Conservation (phyloP, 2,888 invertebrate species). For the Clitarchus hookeri region DNA sequence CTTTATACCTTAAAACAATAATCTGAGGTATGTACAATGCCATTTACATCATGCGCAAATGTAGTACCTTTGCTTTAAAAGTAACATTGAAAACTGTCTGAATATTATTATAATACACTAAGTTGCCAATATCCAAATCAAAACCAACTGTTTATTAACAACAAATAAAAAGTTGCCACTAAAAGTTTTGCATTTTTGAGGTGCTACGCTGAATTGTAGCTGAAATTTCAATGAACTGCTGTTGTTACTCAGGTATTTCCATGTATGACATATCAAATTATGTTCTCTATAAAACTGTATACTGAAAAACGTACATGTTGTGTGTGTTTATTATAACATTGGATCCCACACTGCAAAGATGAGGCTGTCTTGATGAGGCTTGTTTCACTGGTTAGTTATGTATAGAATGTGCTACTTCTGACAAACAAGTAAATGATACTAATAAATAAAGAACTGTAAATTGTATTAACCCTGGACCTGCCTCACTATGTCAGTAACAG, state of each 20-base stretch:
- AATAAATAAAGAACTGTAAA: neutral
- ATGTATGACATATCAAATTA: neutral
- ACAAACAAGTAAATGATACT: neutral
- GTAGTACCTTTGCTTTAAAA: neutral
- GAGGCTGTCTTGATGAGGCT: conserved; percentile 10
- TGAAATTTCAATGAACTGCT: neutral
- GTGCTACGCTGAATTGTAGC: conserved; percentile 1
- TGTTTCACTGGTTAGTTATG: neutral
- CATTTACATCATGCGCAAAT: neutral
- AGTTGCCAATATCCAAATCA: neutral
- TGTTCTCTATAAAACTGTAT: neutral
- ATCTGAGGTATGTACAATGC: no score
- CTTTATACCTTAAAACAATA: no score
- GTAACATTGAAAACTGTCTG: neutral
- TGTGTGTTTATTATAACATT: neutral
- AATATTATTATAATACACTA: neutral
- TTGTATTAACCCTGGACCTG: neutral
- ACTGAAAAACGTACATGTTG: neutral
- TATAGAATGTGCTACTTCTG: neutral
- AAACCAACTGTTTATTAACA: neutral
- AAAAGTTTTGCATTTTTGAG: neutral
- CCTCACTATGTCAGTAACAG: neutral
- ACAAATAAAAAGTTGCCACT: neutral
- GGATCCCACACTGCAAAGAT: neutral
- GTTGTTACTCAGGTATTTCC: conserved; percentile 3